Evolutionary conservation across 2,797 vertebrate species (phyloP).

Genomic region (Sebastes trivittatus): DNA sequence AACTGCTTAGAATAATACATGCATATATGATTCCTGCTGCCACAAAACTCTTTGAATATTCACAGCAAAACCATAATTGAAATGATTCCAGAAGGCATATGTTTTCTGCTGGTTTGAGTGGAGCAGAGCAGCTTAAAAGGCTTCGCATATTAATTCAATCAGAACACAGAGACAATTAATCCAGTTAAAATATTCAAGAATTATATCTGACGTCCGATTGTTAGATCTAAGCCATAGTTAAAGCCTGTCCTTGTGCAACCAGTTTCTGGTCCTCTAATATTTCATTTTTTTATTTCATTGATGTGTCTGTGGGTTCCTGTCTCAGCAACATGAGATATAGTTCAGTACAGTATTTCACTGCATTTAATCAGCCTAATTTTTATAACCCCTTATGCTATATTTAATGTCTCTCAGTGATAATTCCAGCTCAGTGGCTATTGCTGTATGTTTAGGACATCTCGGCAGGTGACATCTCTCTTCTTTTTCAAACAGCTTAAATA

Average conservation of each 20-base stretch:
- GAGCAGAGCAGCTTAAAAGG: neutral
- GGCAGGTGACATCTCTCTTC: slow-evolving; percentile 29
- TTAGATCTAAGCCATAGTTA: slow-evolving; percentile 1
- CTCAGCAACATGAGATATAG: neutral
- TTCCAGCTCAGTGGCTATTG: neutral
- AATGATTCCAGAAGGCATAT: neutral
- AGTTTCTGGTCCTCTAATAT: neutral
- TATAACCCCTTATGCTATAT: neutral
- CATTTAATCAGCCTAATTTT: slow-evolving; percentile 1
- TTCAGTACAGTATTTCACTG: neutral
- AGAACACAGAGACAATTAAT: slow-evolving; percentile 9
- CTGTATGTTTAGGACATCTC: neutral
- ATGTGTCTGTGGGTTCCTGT: neutral
- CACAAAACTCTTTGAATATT: slow-evolving; percentile 10
- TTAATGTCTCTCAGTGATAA: slow-evolving; percentile 5
- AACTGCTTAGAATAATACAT: neutral
- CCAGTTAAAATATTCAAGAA: neutral
- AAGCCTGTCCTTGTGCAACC: neutral
- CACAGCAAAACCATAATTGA: neutral
- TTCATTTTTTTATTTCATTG: neutral
- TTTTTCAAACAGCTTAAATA: slow-evolving; percentile 5
- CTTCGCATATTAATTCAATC: neutral
- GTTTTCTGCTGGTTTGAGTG: neutral
- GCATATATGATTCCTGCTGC: neutral
- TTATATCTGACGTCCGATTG: neutral